Percentiles rank a stretch among this genome's conserved stretches.
Evolutionary conservation across 2,888 invertebrate species (phyloP).

Genomic region (Eustalomyia histrio): DNA sequence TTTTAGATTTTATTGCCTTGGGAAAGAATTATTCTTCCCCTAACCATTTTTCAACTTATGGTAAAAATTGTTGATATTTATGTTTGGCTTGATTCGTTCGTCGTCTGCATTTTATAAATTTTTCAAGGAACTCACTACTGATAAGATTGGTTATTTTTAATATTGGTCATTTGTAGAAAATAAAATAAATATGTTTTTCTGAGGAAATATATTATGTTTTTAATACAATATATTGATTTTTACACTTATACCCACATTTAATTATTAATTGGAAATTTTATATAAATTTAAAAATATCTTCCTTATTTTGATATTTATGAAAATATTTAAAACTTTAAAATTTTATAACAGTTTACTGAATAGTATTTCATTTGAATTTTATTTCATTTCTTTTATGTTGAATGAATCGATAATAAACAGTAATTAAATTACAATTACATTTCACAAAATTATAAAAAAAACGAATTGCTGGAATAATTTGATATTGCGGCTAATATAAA

Average conservation of each 20-base stretch:
- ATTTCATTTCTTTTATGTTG: no score
- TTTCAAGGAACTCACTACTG: conserved; percentile 30
- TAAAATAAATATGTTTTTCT: not conserved
- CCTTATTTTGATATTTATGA: no score
- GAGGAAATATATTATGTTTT: conserved; percentile 1
- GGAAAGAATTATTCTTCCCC: conserved; percentile 16
- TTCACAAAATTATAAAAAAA: not conserved
- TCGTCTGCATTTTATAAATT: conserved; percentile 53
- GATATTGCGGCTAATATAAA: not conserved
- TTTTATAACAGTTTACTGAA: no score
- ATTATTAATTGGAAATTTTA: not conserved
- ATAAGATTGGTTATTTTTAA: conserved; percentile 20
- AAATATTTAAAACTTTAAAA: not conserved
- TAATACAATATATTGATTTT: conserved; percentile 38
- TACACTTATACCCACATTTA: not conserved
- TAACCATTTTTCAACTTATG: no score
- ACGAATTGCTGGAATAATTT: not conserved
- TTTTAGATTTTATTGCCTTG: conserved; percentile 33
- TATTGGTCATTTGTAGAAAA: not conserved
- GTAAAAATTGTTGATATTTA: no score
- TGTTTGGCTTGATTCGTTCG: conserved; percentile 25
- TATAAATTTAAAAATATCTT: not conserved
- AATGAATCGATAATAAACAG: not conserved
- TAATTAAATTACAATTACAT: conserved; percentile 9
- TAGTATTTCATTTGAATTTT: no score